Evolutionary conservation across 2,113 vertebrate species (phyloP).

Genomic region (Brachyistius frenatus): DNA sequence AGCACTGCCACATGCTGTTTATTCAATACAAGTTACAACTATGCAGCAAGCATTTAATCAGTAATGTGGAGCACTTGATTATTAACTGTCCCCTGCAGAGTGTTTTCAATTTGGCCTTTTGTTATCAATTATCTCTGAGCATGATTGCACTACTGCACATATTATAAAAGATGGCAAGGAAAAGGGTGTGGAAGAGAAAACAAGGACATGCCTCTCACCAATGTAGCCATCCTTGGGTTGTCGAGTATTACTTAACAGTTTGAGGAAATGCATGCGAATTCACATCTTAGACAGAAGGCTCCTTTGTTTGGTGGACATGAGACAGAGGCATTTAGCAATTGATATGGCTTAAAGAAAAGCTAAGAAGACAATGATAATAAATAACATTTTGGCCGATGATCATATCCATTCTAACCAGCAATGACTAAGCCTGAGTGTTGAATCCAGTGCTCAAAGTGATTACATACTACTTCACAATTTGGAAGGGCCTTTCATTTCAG

Average conservation of each 20-base stretch:
- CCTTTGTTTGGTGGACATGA: constrained; percentile 20
- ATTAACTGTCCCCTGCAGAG: constrained; percentile 69
- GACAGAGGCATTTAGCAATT: neutral
- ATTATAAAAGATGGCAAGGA: constrained; percentile 26
- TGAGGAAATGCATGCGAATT: constrained; percentile 34
- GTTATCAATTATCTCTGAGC: constrained; percentile 70
- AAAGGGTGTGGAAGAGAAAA: constrained; percentile 37
- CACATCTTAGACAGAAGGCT: constrained; percentile 18
- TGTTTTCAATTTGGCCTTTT: constrained; percentile 76
- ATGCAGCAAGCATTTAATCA: constrained; percentile 69
- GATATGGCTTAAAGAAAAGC: neutral
- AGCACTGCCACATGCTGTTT: constrained; percentile 68
- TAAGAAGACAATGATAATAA: neutral
- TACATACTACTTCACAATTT: neutral
- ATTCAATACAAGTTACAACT: constrained; percentile 62
- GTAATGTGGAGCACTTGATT: constrained; percentile 69
- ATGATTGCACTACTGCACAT: constrained; percentile 66
- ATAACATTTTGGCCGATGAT: neutral
- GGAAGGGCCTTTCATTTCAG: constrained; percentile 2
- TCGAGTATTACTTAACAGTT: constrained; percentile 29
- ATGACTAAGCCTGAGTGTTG: neutral
- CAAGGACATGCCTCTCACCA: neutral
- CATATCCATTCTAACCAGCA: neutral
- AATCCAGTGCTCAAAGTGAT: neutral
- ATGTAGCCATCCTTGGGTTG: too few relatives aligned